These are phyloP conservation scores for Coregonus clupeaformis DNA, from an alignment of 2,113 vertebrate genomes.

Conservation along the genomic window DNA sequence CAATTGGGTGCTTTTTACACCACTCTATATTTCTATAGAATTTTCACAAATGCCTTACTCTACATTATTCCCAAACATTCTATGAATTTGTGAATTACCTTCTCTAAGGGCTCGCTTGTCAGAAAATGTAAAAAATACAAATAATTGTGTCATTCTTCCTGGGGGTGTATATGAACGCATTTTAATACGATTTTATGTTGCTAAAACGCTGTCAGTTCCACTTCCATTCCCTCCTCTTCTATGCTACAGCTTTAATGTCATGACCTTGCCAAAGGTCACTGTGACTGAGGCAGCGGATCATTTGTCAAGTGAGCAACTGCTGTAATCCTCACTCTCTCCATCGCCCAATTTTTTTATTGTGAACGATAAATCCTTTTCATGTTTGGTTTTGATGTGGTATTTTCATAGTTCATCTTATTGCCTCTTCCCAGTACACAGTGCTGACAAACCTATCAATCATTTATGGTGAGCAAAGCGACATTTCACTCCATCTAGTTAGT, in stretches of 20 bases:
- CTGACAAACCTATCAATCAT: background rate
- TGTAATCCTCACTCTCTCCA: conserved; percentile 11
- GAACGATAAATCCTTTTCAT: background rate
- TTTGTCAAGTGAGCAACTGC: conserved; percentile 38
- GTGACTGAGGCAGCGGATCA: conserved; percentile 22
- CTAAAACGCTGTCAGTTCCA: no score
- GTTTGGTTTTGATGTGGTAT: background rate
- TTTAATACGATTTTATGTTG: no score
- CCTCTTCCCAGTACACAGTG: background rate
- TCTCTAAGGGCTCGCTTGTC: background rate
- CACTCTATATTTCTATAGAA: no score
- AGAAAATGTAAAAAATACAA: background rate
- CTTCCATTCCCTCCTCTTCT: conserved; percentile 16
- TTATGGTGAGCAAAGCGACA: background rate
- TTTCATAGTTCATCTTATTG: background rate
- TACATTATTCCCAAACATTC: background rate
- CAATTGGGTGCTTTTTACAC: no score
- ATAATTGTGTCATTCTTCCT: conserved; percentile 15
- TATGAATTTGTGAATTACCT: no score
- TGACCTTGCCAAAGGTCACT: conserved; percentile 65
- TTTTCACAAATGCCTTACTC: no score
- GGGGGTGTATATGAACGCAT: no score
- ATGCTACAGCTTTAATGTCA: conserved; percentile 29
- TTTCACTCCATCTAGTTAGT: background rate
- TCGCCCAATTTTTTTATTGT: no score